These are phyloP conservation scores for Keiferia lycopersicella DNA, from an alignment of 2,888 invertebrate genomes.

Conservation along the genomic window DNA sequence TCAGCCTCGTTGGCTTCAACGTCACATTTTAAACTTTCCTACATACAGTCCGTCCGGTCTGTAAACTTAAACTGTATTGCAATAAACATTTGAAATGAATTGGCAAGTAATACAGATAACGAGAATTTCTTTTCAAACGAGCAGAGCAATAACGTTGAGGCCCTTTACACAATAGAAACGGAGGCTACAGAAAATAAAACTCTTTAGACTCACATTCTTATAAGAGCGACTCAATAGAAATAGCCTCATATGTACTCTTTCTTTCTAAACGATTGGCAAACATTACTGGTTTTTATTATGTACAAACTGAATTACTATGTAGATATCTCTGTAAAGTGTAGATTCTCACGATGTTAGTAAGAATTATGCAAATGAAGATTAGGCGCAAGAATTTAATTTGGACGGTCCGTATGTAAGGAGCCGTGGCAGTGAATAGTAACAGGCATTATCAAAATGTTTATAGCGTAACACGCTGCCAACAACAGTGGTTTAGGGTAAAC, in stretches of 20 bases:
- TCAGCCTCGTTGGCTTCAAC: slow-evolving; percentile 14
- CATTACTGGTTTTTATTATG: neutral
- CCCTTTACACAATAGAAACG: neutral
- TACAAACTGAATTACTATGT: neutral
- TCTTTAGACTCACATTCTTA: neutral
- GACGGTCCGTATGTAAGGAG: slow-evolving; percentile 14
- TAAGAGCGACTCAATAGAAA: neutral
- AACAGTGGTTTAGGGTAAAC: slow-evolving; percentile 13
- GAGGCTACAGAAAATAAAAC: neutral
- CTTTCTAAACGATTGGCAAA: neutral
- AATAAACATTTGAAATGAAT: neutral
- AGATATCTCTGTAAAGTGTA: slow-evolving; percentile 9
- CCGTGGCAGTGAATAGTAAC: slow-evolving; percentile 21
- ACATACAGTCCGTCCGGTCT: slow-evolving; percentile 18
- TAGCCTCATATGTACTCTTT: neutral
- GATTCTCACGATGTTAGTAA: slow-evolving; percentile 8
- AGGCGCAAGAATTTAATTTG: slow-evolving; percentile 14
- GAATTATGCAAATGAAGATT: slow-evolving; percentile 12
- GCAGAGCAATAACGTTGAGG: neutral
- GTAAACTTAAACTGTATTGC: neutral
- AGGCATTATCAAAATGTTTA: slow-evolving; percentile 27
- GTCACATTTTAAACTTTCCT: slow-evolving; percentile 24
- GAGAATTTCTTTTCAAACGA: slow-evolving; percentile 1
- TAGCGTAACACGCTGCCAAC: slow-evolving; percentile 24
- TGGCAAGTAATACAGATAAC: neutral